Base-by-base conservation (phyloP, 1,140 invertebrate genomes). In the Pseudachorutes palmiensis region DNA sequence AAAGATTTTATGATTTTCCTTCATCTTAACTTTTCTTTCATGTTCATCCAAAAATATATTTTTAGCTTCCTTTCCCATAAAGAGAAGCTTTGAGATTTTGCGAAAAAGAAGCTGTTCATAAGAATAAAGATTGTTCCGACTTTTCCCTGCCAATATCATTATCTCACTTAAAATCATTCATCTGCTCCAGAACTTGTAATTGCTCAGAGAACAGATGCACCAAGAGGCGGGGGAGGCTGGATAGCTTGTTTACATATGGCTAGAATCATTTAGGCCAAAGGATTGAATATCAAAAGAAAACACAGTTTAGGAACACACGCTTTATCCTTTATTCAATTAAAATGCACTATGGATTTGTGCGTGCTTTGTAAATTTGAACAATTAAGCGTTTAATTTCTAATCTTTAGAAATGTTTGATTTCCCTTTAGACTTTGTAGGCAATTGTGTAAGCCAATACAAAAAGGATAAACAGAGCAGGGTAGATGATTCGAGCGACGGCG, bases 391-490 rank as follows among this genome's bases (percentile, higher is more conserved):
- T 45, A 12, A 45, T 45, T 12, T 45, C 36, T n/a, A n/a, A n/a
- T n/a, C n/a, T n/a, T n/a, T n/a, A n/a, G n/a, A n/a, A n/a, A n/a
- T n/a, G n/a, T n/a, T n/a, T n/a, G n/a, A n/a, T n/a, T n/a, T n/a
- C n/a, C n/a, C n/a, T n/a, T n/a, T n/a, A n/a, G n/a, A n/a, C n/a
- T 45, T 45, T 45, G 36, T 55, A 55, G 14, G 51, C 24, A 16
- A 24, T 24, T 16, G 51, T 16, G 51, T 69, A 72, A 29, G 62
- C 24, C 36, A 67, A 58, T 28, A 63, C 30, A 30, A 72, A 72
- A 33, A 67, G n/a, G 22, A 64, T n/a, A 41, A 69, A 72, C 2
- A 62, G 22, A 36, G 65, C 32, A 3, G 71, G 71, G 64, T 64
- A 72, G 2, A 65, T 2, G 22, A 72, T 57, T 0, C 68, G 12